Evolutionary conservation across 2,888 invertebrate genomes (phyloP).

Genomic region (Ormyrus nitidulus): DNA sequence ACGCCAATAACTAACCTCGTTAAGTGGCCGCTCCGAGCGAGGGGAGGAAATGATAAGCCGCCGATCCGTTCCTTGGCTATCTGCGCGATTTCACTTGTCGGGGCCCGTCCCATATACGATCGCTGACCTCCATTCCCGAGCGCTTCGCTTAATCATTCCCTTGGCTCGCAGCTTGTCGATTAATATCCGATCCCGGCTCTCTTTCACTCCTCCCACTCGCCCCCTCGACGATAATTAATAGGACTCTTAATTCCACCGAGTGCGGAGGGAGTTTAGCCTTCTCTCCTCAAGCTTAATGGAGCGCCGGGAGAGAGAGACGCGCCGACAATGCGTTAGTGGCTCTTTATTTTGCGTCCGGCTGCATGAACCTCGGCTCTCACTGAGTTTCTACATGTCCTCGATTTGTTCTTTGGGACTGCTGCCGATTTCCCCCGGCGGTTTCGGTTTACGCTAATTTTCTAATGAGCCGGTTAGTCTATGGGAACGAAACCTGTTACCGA

Average conservation of each 20-base stretch:
- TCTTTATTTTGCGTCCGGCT: too few species aligned
- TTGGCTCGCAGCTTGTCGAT: slow-evolving; percentile 20
- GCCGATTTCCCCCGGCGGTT: slow-evolving; percentile 5
- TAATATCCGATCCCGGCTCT: slow-evolving; percentile 23
- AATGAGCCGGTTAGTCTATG: slow-evolving; percentile 9
- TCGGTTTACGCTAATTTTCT: slow-evolving; percentile 19
- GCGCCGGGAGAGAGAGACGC: too few species aligned
- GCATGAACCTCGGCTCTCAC: too few species aligned
- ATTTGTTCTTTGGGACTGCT: neutral
- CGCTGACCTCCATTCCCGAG: slow-evolving; percentile 1
- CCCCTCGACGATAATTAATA: slow-evolving; percentile 14
- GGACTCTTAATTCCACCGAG: slow-evolving; percentile 3
- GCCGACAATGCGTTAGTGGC: too few species aligned
- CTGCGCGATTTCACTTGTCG: slow-evolving; percentile 29
- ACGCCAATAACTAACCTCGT: slow-evolving; percentile 9
- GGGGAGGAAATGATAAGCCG: too few species aligned
- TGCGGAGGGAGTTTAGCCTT: too few species aligned
- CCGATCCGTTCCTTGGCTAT: neutral
- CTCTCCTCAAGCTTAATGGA: too few species aligned
- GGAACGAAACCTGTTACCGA: slow-evolving; percentile 5
- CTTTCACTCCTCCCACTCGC: slow-evolving; percentile 10
- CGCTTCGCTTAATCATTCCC: slow-evolving; percentile 31
- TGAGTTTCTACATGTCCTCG: too few species aligned
- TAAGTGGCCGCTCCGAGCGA: slow-evolving; percentile 15
- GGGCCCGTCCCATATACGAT: slow-evolving; percentile 13